Base-by-base conservation (phyloP, 2,113 vertebrate species). In the Dissostichus mawsoni region DNA sequence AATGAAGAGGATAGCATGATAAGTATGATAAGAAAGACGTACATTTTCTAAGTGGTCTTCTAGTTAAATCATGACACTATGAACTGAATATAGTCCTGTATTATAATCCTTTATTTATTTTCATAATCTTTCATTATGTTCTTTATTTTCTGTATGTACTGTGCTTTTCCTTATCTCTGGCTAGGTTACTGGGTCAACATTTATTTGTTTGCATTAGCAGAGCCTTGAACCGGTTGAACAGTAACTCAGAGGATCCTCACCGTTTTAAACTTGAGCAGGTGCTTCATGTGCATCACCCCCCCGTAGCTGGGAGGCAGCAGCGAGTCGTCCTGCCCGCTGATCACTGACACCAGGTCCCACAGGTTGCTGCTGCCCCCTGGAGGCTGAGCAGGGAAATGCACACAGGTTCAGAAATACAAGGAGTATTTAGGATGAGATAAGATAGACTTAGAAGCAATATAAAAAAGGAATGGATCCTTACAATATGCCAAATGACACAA, bases 201-300 rank as follows among this genome's bases (percentile, higher is more conserved):
- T 3, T 4, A 4, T 41, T 36, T 41, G 36, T 29, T 29, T 29
- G 0, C 29, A 29, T 29, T 29, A 4, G 29, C 29, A 29, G 29
- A 29, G 29, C 29, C 29, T 25, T 29, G 29, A 4, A 29, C 29
- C 29, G 3, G 29, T 4, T 29, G 29, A 29, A 29, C 29, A 29
- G 29, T 4, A 29, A 29, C 29, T 67, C 12, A 4, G 23, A 2
- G 5, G 11, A 36, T 41, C 2, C 96, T 95, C 87, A 99, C 98
- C 6, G 93, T 97, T 94, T 96, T 97, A 86, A 98, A 99, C 89
- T 96, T 96, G 77, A 97, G 78, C 66, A 99, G 95, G 83, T 99
- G 98, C 78, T 97, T 99, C 94, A 96, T 96, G 84, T 99, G 98
- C 97, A 99, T 97, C 86, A 99, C 96, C 69, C 98, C 98, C 89